Conservation (phyloP, 2,888 invertebrate genomes). For the Gryllus longicercus region DNA sequence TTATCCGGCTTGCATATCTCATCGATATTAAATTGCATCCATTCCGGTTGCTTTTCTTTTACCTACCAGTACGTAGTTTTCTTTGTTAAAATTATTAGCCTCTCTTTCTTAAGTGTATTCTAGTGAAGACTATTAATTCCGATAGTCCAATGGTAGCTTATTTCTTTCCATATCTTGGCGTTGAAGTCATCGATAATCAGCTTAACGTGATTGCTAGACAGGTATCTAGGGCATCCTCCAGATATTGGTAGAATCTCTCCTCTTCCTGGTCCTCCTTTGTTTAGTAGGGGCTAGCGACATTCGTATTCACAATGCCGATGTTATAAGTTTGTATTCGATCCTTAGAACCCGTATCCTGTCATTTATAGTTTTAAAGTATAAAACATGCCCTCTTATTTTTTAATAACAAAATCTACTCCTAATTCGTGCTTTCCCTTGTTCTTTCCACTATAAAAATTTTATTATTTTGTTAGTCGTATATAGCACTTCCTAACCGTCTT, state of each 20-base stretch:
- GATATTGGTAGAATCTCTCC: neutral
- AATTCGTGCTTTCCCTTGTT: neutral
- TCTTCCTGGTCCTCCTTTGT: neutral
- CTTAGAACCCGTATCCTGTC: neutral
- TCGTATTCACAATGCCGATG: neutral
- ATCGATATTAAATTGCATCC: neutral
- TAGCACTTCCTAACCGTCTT: no score
- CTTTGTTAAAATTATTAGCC: slow-evolving; percentile 25
- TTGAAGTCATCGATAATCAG: slow-evolving; percentile 4
- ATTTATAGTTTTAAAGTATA: neutral
- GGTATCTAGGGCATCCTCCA: neutral
- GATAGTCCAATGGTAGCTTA: neutral
- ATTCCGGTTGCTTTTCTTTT: neutral
- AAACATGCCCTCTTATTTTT: neutral
- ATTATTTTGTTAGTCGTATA: neutral
- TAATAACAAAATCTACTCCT: neutral
- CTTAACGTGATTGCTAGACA: neutral
- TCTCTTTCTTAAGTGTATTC: neutral
- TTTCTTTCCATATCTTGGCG: no score
- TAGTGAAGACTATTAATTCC: slow-evolving; percentile 18
- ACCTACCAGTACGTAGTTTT: slow-evolving; percentile 28
- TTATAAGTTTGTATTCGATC: neutral
- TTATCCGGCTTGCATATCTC: neutral
- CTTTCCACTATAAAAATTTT: neutral
- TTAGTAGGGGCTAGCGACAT: neutral